Base-by-base conservation (phyloP, 2,113 vertebrate species). In the Chelonoidis abingdonii region DNA sequence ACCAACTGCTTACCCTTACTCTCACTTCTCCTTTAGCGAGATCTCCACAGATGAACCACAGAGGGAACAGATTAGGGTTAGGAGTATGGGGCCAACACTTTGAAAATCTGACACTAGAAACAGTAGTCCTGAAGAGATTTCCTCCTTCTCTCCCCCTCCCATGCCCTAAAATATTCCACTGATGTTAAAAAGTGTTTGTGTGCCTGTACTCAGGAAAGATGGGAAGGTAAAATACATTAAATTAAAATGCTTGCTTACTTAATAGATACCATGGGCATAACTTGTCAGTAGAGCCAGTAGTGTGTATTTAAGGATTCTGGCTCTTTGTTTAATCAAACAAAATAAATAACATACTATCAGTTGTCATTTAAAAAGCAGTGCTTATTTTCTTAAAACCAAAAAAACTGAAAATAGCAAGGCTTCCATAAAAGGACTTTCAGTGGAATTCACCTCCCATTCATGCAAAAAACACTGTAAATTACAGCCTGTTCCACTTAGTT, bases 1-100 rank as follows among this genome's bases (percentile, higher is more conserved):
- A 97, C 91, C 93, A 88, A 86, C 81, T 95, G 89, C 94, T 97
- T 95, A 97, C 95, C 94, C 96, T 95, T 54, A n/a, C 44, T 54
- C 90, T 96, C 92, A 95, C 95, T 90, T 97, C 92, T 84, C 75
- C 88, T 89, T 97, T 91, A 96, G 84, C 83, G 79, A 95, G 75
- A 69, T 88, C 24, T 25, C 79, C 89, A 21, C 65, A 84, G 50
- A 92, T 47, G 0, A 96, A 85, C 83, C 81, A 80, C 16, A 0
- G 75, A 65, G 90, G 75, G 86, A 93, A 85, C 78, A 97, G 90
- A 94, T 88, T 91, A 95, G 87, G 94, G 86, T 50, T 91, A 90
- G 24, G 85, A 81, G 87, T 82, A 93, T 79, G 84, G 65, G 85
- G 79, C 50, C 88, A 90, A 89, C 5, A n/a, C 81, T 91, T 91